phyloP scores from a whole-genome alignment of 2,797 vertebrate genomes.

The Halcyon smyrnensis region DNA sequence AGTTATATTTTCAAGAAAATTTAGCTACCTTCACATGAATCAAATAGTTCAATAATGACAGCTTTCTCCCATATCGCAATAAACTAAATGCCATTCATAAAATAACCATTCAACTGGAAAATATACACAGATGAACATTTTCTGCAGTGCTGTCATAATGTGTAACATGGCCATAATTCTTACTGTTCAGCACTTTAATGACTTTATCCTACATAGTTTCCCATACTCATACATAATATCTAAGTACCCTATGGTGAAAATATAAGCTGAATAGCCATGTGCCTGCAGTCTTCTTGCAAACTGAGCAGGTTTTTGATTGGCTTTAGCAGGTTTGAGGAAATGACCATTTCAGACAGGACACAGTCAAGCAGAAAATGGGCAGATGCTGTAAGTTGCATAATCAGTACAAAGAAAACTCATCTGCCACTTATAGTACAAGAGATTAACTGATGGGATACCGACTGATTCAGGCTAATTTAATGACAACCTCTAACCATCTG shows the following conservation, averaged over 20 bases:
- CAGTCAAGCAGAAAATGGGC: slow-evolving; percentile 72
- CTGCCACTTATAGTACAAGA: slow-evolving; percentile 56
- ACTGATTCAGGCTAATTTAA: slow-evolving; percentile 69
- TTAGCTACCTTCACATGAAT: not conserved
- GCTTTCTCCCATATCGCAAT: not conserved
- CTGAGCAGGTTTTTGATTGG: slow-evolving; percentile 53
- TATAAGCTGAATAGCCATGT: not conserved
- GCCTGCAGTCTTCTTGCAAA: not conserved
- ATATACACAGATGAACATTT: not conserved
- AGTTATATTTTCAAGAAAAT: not conserved
- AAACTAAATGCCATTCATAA: slow-evolving; percentile 29
- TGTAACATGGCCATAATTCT: not conserved
- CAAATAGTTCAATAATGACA: not conserved
- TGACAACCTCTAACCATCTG: slow-evolving; percentile 71
- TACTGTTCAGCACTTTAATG: slow-evolving; percentile 6
- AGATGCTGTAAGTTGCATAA: slow-evolving; percentile 69
- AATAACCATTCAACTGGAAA: not conserved
- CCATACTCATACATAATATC: not conserved
- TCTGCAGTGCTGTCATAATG: not conserved
- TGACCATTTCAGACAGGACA: slow-evolving; percentile 65
- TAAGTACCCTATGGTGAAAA: not conserved
- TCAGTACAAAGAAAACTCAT: slow-evolving; percentile 64
- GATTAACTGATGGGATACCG: slow-evolving; percentile 56
- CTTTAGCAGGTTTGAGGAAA: slow-evolving; percentile 60
- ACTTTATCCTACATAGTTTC: not conserved